A percentile compares a stretch with the other conserved stretches of the same genome.
Conservation (phyloP, 2,797 vertebrate genomes). For the Chiroxiphia lanceolata region DNA sequence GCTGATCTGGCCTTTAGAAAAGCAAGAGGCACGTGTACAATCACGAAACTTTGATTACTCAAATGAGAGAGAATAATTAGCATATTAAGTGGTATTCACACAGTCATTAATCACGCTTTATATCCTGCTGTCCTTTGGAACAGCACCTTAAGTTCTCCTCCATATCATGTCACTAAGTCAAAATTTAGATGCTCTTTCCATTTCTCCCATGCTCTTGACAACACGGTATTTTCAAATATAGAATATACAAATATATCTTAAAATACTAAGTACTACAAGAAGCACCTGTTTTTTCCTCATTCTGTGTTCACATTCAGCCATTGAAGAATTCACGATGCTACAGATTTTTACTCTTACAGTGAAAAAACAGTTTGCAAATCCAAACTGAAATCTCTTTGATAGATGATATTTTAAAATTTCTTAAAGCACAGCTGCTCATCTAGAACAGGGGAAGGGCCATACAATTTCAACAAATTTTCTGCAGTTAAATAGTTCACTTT, state of each 20-base stretch:
- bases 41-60: neutral
- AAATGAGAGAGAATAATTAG: neutral
- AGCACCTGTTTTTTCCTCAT: neutral
- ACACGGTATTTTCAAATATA: neutral
- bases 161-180: neutral
- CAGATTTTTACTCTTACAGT: neutral
- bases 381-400: neutral
- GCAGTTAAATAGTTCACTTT: neutral
- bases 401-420: neutral
- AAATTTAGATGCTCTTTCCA: neutral
- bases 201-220: neutral
- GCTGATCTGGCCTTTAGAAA: rapidly evolving
- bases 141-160: neutral
- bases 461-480: neutral
- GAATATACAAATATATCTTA: neutral
- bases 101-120: neutral
- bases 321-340: rapidly evolving
- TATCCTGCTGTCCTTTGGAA: neutral
- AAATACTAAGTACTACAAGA: neutral
- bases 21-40: neutral
- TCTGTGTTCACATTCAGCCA: neutral
- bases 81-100: neutral
- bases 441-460: neutral
- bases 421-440: neutral
- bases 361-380: neutral